Evolutionary conservation across 2,888 invertebrate genomes (phyloP).

Genomic region (Pachydiplax longipennis): DNA sequence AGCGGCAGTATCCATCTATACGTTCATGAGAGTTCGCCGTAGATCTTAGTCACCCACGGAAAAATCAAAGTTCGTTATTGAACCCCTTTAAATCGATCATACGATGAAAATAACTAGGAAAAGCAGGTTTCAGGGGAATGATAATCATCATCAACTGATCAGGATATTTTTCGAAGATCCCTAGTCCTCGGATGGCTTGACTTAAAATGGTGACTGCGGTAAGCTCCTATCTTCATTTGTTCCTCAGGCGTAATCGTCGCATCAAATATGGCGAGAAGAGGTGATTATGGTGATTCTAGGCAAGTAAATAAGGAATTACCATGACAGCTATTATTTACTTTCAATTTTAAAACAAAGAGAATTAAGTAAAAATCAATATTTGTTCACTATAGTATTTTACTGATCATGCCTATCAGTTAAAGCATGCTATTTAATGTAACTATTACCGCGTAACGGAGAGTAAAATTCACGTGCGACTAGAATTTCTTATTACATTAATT

Average conservation of each 20-base stretch:
- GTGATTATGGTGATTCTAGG: conserved; percentile 87
- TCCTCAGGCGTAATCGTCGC: conserved; percentile 53
- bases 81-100: too few relatives aligned
- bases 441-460: neutral
- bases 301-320: conserved; percentile 60
- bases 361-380: conserved; percentile 23
- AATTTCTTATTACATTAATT: neutral
- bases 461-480: conserved; percentile 8
- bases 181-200: too few relatives aligned
- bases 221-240: conserved; percentile 1
- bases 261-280: conserved; percentile 89
- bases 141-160: too few relatives aligned
- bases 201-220: neutral
- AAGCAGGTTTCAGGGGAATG: too few relatives aligned
- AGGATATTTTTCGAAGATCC: too few relatives aligned
- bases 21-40: too few relatives aligned
- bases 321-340: neutral
- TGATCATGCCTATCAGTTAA: neutral
- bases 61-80: too few relatives aligned
- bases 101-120: too few relatives aligned
- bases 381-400: neutral
- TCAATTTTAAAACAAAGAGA: neutral
- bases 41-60: too few relatives aligned
- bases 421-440: neutral
- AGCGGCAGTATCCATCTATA: too few relatives aligned